Percentiles rank a stretch among this genome's conserved stretches.
phyloP scores from a whole-genome alignment of 37 sponge, comb jelly and placozoan species.

The Axinella damicornis region DNA sequence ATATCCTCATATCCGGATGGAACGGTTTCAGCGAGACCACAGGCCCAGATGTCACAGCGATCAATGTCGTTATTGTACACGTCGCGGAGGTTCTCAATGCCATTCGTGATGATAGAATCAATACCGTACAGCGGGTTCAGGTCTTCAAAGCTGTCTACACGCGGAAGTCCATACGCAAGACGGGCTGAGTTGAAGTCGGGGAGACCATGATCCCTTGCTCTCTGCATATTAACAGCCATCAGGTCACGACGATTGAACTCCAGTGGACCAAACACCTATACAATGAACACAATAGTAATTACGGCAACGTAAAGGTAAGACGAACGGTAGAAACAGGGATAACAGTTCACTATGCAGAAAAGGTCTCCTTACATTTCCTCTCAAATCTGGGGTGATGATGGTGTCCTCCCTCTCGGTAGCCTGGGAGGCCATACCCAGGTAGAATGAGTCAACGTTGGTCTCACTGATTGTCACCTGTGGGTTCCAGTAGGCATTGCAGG shows the following conservation, averaged over 20 bases:
- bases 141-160: conserved; percentile 59
- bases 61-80: conserved; percentile 84
- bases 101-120: conserved; percentile 40
- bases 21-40: conserved; percentile 88
- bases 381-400: conserved; percentile 90
- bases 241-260: conserved; percentile 93
- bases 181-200: conserved; percentile 92
- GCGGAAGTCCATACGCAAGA: conserved; percentile 71
- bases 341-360: too few species aligned
- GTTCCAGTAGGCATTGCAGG: conserved; percentile 95
- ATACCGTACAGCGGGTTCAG: conserved; percentile 84
- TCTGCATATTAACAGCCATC: conserved; percentile 94
- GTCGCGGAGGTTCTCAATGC: conserved; percentile 80
- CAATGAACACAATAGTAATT: neutral
- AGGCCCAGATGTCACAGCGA: conserved; percentile 93
- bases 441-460: conserved; percentile 80
- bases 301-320: neutral
- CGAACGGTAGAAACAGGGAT: neutral
- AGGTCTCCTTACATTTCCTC: conserved; percentile 49
- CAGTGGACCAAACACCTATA: conserved; percentile 87
- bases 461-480: conserved; percentile 73
- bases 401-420: conserved; percentile 88
- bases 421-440: conserved; percentile 87
- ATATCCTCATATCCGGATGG: conserved; percentile 6
- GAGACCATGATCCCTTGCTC: conserved; percentile 96